Conservation (phyloP, 2,113 vertebrate genomes). For the Elephas maximus region DNA sequence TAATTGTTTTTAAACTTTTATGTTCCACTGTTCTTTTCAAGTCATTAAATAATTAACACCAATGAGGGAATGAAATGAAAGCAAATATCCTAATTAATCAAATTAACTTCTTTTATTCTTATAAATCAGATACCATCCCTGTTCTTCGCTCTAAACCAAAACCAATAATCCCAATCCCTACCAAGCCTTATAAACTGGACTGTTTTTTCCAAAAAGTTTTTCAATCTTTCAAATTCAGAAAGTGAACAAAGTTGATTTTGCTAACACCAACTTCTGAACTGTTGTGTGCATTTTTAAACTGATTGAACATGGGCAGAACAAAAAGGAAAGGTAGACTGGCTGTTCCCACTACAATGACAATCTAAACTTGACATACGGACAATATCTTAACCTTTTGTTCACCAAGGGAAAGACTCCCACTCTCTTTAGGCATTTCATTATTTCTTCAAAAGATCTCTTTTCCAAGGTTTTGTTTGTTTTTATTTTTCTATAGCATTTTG, state of each 20-base stretch:
- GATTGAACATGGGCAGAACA: constrained; percentile 1
- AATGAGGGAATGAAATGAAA: constrained; percentile 66
- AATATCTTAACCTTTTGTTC: constrained; percentile 43
- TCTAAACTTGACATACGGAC: background rate
- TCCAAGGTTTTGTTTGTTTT: background rate
- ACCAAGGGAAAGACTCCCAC: constrained; percentile 16
- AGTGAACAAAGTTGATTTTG: constrained; percentile 46
- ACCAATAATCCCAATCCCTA: background rate
- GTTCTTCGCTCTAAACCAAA: constrained; percentile 28
- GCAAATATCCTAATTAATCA: constrained; percentile 69
- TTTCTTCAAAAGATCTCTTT: constrained; percentile 37
- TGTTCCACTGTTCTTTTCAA: constrained; percentile 58
- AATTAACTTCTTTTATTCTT: constrained; percentile 57
- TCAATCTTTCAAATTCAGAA: constrained; percentile 35
- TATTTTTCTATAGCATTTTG: background rate
- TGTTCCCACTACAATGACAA: background rate
- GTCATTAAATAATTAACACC: constrained; percentile 67
- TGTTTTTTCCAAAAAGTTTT: background rate
- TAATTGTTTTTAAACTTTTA: constrained; percentile 69
- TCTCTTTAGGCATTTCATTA: constrained; percentile 41
- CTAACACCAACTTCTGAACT: constrained; percentile 29
- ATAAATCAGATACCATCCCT: background rate
- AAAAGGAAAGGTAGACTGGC: background rate
- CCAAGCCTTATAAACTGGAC: background rate
- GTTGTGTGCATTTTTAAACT: constrained; percentile 17